Percentiles rank a stretch among this genome's conserved stretches.
Conservation (phyloP, 2,797 vertebrate species). For the Platyrinchus mystaceus region DNA sequence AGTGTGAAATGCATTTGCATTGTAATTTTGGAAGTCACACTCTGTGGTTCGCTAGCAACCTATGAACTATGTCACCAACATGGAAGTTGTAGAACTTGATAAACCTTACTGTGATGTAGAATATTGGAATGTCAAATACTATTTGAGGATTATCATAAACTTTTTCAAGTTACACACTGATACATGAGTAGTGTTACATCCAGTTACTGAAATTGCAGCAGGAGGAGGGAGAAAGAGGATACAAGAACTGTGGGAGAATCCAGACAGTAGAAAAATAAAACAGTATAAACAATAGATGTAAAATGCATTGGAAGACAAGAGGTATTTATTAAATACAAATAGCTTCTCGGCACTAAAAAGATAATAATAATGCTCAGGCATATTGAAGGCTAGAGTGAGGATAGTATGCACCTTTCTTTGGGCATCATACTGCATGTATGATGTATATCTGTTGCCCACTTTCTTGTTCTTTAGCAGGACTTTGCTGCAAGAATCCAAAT, state of each 20-base stretch:
- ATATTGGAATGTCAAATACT: background rate
- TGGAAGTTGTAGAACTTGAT: background rate
- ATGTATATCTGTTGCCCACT: background rate
- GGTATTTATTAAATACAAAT: slow-evolving; percentile 49
- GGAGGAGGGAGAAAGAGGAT: background rate
- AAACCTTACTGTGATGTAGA: background rate
- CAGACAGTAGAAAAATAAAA: background rate
- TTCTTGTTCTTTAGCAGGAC: background rate
- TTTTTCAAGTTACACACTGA: background rate
- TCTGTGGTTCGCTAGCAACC: background rate
- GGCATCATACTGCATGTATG: background rate
- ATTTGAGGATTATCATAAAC: background rate
- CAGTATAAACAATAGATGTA: background rate
- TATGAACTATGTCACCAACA: background rate
- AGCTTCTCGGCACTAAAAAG: background rate
- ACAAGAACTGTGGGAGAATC: background rate
- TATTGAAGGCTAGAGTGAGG: background rate
- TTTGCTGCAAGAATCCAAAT: background rate
- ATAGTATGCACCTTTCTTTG: background rate
- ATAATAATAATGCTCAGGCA: background rate
- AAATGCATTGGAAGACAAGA: slow-evolving; percentile 26
- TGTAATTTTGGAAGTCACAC: background rate
- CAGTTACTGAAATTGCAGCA: background rate
- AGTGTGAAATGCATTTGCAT: background rate
- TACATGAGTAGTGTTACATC: background rate